These are phyloP conservation scores for Notodonta ziczac DNA, from an alignment of 2,888 invertebrate species.

Conservation along the genomic window DNA sequence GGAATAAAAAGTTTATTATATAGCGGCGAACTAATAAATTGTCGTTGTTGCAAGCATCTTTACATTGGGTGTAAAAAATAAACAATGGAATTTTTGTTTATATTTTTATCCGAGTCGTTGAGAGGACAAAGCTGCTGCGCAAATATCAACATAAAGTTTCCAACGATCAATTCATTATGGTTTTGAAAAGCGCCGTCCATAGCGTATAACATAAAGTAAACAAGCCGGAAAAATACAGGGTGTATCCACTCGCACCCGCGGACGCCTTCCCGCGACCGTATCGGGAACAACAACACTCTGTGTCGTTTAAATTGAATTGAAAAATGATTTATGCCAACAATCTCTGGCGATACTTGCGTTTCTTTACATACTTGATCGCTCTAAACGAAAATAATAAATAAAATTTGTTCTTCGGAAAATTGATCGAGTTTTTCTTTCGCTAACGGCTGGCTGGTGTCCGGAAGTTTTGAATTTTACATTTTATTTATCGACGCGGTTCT, in stretches of 20 bases:
- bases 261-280: conserved; percentile 45
- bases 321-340: conserved; percentile 81
- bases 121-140: not conserved
- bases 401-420: conserved; percentile 55
- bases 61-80: conserved; percentile 4
- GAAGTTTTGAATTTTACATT: conserved; percentile 46
- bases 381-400: conserved; percentile 70
- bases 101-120: not conserved
- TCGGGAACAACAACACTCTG: conserved; percentile 70
- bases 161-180: not conserved
- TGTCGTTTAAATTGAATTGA: conserved; percentile 82
- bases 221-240: conserved; percentile 14
- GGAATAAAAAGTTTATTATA: conserved; percentile 3
- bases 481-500: conserved; percentile 40
- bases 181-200: not conserved
- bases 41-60: conserved; percentile 5
- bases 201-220: not conserved
- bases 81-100: not conserved
- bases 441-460: conserved; percentile 46
- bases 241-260: conserved; percentile 44
- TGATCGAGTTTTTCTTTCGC: conserved; percentile 50
- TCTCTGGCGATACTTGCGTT: conserved; percentile 68
- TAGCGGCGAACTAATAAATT: conserved; percentile 5
- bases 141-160: conserved; percentile 2
- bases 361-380: conserved; percentile 71